Base-by-base conservation (phyloP, 30 jellyfish, hydroid and myxozoan genomes). In the Aurelia coerulea region DNA sequence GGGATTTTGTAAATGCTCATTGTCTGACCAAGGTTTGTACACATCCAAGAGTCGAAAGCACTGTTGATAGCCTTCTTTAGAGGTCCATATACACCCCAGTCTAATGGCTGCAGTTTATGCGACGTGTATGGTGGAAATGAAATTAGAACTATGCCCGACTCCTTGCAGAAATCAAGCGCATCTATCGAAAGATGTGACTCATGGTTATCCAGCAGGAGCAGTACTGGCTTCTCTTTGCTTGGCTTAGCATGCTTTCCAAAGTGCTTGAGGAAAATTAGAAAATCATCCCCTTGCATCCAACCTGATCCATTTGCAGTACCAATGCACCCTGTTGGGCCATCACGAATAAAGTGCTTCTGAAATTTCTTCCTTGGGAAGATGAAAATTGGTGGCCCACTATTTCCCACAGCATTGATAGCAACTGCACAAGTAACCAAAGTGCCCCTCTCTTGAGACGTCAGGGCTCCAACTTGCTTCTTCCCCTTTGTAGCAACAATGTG, bases 71-170 rank as follows among this genome's bases (percentile, higher is more conserved):
- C 18, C 65, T 69, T 73, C 66, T 80, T 88, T 72, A 88, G 65
- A 37, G 97, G 97, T 58, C 97, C 94, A 88, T 53, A 80, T 18
- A 88, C 97, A 56, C 90, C 39, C 70, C 17, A 51, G 41, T 89
- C 93, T 54, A 89, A 79, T 58, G 97, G 97, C 80, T 89, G 97
- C 78, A 89, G 73, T 79, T 80, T 53, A 76, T 89, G 89, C 2
- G 90, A 73, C 59, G 58, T 56, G 74, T 89, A 85, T 37, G 97
- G 89, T 46, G 92, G 97, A 52, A 80, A 80, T 46, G 90, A 65
- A 81, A 89, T 76, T 59, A 79, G 66, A 39, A 73, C 68, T 10
- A 89, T 52, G 58, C 72, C 79, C 67, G 80, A 80, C 52, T 42
- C 89, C 63, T 80, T 80, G 8, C 94, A 90, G 69, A 7, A 81